Conservation (phyloP, 2,797 vertebrate species). For the Garrulus glandarius region DNA sequence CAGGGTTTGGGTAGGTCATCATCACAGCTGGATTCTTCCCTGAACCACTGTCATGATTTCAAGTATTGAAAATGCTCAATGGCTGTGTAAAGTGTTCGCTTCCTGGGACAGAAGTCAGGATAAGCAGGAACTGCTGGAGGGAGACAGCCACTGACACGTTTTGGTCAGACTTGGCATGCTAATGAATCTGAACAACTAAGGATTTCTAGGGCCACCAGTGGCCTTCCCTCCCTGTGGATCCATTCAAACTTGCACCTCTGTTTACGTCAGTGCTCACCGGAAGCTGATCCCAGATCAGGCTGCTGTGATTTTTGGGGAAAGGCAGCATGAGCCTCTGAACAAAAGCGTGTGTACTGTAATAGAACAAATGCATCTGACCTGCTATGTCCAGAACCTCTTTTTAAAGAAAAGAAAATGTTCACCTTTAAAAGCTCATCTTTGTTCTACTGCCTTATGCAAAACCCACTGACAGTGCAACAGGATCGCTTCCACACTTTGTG, state of each 20-base stretch:
- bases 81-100: not conserved
- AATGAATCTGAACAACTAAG: not conserved
- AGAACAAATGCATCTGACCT: not conserved
- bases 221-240: not conserved
- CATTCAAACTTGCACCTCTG: not conserved
- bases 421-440: not conserved
- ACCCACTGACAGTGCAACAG: not conserved
- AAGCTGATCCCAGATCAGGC: not conserved
- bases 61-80: not conserved
- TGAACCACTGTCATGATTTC: not conserved
- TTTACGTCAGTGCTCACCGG: not conserved
- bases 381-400: not conserved
- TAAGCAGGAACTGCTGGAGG: not conserved
- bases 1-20: not conserved
- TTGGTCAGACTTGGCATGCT: not conserved
- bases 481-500: not conserved
- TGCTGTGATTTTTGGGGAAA: not conserved
- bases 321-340: not conserved
- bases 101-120: not conserved
- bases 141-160: not conserved
- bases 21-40: not conserved
- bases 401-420: not conserved
- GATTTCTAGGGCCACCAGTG: not conserved
- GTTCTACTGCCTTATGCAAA: accelerated
- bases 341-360: not conserved